Percentiles rank a stretch among this genome's conserved stretches.
Evolutionary conservation across 2,113 vertebrate species (phyloP).

Genomic region (Zootoca vivipara): DNA sequence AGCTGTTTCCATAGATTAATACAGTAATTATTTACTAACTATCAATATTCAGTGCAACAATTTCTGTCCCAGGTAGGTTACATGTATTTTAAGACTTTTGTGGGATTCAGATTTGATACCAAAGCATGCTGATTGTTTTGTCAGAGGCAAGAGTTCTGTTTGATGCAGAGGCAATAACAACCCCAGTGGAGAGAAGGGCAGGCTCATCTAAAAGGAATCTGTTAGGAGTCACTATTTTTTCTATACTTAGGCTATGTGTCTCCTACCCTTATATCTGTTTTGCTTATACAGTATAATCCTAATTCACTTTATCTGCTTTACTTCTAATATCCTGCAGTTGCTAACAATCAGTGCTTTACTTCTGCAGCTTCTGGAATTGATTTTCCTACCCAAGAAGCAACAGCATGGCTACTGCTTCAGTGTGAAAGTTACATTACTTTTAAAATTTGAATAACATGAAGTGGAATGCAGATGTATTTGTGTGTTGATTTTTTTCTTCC

Average conservation of each 20-base stretch:
- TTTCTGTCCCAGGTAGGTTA: not conserved
- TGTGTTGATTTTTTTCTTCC: not conserved
- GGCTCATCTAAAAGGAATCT: not conserved
- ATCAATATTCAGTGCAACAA: too few species aligned
- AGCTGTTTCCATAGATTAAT: not conserved
- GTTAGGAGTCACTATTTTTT: too few species aligned
- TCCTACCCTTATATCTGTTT: not conserved
- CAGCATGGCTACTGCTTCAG: not conserved
- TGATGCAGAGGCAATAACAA: too few species aligned
- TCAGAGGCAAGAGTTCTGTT: too few species aligned
- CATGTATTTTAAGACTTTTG: not conserved
- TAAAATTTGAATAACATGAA: not conserved
- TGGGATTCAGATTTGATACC: not conserved
- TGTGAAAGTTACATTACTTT: not conserved
- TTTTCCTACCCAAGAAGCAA: not conserved
- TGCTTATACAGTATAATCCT: not conserved
- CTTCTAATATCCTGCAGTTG: not conserved
- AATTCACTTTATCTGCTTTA: not conserved
- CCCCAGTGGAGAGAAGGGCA: not conserved
- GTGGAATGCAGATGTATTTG: not conserved
- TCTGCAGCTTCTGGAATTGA: not conserved
- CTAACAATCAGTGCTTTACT: not conserved
- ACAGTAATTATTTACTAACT: not conserved
- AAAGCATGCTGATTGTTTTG: not conserved
- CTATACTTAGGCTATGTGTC: too few species aligned